These are phyloP conservation scores for Cabera pusaria DNA, from an alignment of 2,888 invertebrate genomes.

Conservation along the genomic window DNA sequence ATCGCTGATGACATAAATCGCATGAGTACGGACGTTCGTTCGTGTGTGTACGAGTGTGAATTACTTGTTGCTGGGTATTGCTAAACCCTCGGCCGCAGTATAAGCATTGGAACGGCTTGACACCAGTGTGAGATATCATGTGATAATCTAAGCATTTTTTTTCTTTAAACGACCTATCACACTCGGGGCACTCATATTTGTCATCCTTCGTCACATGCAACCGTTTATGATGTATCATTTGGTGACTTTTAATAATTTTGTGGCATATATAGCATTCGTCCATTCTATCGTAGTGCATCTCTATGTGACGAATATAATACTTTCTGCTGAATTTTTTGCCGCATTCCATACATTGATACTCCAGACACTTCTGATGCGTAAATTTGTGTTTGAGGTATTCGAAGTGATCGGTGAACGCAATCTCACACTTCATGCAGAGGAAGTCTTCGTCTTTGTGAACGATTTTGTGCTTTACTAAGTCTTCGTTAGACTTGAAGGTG, in stretches of 20 bases:
- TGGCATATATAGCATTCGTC: slow-evolving; percentile 20
- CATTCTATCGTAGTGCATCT: slow-evolving; percentile 32
- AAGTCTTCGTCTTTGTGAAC: slow-evolving; percentile 33
- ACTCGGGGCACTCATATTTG: slow-evolving; percentile 5
- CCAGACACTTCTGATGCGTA: slow-evolving; percentile 18
- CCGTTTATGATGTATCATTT: background rate
- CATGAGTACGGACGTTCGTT: slow-evolving; percentile 17
- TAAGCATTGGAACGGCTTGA: slow-evolving; percentile 39
- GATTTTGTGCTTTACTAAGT: slow-evolving; percentile 37
- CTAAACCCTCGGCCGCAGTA: slow-evolving; percentile 44
- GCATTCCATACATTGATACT: slow-evolving; percentile 38
- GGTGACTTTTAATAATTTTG: background rate
- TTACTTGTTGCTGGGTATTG: background rate
- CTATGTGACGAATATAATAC: slow-evolving; percentile 31
- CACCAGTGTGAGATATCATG: slow-evolving; percentile 38
- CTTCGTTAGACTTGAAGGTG: slow-evolving; percentile 34
- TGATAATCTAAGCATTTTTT: slow-evolving; percentile 22
- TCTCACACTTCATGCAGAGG: slow-evolving; percentile 35
- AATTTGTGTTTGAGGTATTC: slow-evolving; percentile 36
- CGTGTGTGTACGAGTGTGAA: slow-evolving; percentile 39
- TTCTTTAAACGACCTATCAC: background rate
- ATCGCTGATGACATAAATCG: too few relatives aligned
- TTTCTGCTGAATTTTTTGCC: slow-evolving; percentile 11
- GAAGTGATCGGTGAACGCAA: slow-evolving; percentile 38
- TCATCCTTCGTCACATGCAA: background rate